Base-by-base conservation (phyloP, 2,797 vertebrate genomes). In the Ispidina picta region DNA sequence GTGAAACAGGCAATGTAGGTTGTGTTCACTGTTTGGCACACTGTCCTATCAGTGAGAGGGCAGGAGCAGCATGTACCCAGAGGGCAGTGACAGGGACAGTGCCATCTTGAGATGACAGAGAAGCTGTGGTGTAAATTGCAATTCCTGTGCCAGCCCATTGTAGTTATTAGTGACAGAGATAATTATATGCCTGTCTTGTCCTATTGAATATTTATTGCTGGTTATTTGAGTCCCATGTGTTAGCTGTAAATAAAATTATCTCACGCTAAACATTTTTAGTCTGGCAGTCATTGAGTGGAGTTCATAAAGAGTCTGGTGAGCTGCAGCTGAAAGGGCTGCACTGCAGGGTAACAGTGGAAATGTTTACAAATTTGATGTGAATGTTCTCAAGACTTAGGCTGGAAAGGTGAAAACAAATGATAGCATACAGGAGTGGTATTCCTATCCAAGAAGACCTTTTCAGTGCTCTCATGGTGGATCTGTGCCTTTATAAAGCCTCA, bases 191-290 rank as follows among this genome's bases (percentile, higher is more conserved):
- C 37, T 46, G 15, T 51, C 77, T 83, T 89, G 68, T 70, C 60
- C 37, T 85, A 26, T 81, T 63, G 37, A 73, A 17, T 39, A 25
- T 52, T 88, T 92, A 73, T 86, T 89, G 60, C 59, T 89, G 73
- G 22, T 86, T 89, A 23, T 81, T 90, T 88, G 43, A 65, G 66
- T 91, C 66, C 43, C 25, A 5, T 55, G 58, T 79, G 37, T 79
- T 90, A 86, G 70, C 82, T 76, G 85, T 94, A 93, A 92, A 92
- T 89, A 89, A 93, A 89, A 70, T 63, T 37, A 29, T 51, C 94
- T 90, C 77, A 80, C 62, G 77, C 41, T 89, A 65, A 80, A 65
- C 15, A 2, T 71, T 84, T 91, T 65, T 31, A 17, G 28, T 72
- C 58, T 88, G 56, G n/a, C 52, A 79, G 56, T 18, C 2, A 0